Conservation (phyloP, 2,888 invertebrate species). For the Pelosia muscerda region DNA sequence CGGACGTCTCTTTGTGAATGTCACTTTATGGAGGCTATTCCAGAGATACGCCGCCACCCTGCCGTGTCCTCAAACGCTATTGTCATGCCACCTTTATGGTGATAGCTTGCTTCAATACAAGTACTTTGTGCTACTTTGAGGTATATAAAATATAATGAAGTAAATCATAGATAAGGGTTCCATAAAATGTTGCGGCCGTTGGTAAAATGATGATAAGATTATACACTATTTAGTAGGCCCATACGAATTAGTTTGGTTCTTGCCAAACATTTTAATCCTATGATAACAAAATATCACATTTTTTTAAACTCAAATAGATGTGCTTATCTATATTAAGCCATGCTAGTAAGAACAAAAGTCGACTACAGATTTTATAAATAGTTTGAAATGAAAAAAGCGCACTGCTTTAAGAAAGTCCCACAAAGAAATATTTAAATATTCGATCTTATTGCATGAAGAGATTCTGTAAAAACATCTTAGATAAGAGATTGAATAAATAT, state of each 20-base stretch:
- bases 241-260: neutral
- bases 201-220: neutral
- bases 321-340: too few relatives aligned
- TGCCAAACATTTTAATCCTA: neutral
- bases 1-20: constrained; percentile 82
- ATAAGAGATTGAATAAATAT: neutral
- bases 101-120: constrained; percentile 60
- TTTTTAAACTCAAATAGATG: too few relatives aligned
- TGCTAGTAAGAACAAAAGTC: neutral
- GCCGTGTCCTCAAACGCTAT: constrained; percentile 73
- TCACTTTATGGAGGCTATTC: constrained; percentile 79
- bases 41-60: constrained; percentile 73
- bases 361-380: neutral
- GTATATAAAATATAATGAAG: constrained; percentile 26
- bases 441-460: neutral
- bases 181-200: neutral
- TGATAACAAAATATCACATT: neutral
- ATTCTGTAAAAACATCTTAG: neutral
- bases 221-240: neutral
- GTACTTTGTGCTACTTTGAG: constrained; percentile 44
- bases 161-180: constrained; percentile 7
- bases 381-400: too few relatives aligned
- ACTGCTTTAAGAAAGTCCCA: too few relatives aligned
- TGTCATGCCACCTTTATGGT: constrained; percentile 78
- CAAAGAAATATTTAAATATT: neutral